These are phyloP conservation scores for Ceramica pisi DNA, from an alignment of 2,888 invertebrate species.

Conservation along the genomic window DNA sequence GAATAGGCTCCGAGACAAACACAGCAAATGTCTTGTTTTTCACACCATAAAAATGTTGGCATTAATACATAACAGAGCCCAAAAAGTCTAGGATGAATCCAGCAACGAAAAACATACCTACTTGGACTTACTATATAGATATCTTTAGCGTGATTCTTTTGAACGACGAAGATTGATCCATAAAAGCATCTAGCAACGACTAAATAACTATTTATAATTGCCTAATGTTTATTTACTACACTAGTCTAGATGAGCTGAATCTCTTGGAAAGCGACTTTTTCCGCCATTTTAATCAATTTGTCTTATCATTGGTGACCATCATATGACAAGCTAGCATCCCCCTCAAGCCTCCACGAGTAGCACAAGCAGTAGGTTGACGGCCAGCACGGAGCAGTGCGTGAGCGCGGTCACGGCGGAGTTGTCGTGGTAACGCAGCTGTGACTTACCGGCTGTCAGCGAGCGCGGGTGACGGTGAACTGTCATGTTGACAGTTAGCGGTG, in stretches of 20 bases:
- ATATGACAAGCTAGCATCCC: not conserved
- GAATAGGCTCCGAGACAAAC: too few species aligned
- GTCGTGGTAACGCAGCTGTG: conserved; percentile 72
- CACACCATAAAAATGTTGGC: not conserved
- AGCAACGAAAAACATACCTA: too few species aligned
- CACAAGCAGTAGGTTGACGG: conserved; percentile 75
- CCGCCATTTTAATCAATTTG: too few species aligned
- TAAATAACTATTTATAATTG: not conserved
- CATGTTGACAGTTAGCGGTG: conserved; percentile 70
- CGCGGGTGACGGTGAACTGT: conserved; percentile 74
- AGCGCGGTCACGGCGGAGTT: conserved; percentile 76
- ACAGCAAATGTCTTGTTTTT: too few species aligned
- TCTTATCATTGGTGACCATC: not conserved
- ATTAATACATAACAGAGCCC: too few species aligned
- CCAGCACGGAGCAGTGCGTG: conserved; percentile 77
- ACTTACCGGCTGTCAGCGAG: conserved; percentile 81
- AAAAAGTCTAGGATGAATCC: too few species aligned
- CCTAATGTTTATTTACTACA: not conserved
- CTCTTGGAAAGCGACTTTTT: too few species aligned
- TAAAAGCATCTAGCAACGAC: not conserved
- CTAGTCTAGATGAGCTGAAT: not conserved
- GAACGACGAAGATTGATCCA: too few species aligned
- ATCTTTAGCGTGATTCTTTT: too few species aligned
- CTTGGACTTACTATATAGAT: too few species aligned
- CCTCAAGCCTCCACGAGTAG: conserved; percentile 73